A percentile compares a stretch with the other conserved stretches of the same genome.
These are phyloP conservation scores for Panagrolaimus sp. DNA, from an alignment of 1,140 invertebrate genomes.

Conservation along the genomic window DNA sequence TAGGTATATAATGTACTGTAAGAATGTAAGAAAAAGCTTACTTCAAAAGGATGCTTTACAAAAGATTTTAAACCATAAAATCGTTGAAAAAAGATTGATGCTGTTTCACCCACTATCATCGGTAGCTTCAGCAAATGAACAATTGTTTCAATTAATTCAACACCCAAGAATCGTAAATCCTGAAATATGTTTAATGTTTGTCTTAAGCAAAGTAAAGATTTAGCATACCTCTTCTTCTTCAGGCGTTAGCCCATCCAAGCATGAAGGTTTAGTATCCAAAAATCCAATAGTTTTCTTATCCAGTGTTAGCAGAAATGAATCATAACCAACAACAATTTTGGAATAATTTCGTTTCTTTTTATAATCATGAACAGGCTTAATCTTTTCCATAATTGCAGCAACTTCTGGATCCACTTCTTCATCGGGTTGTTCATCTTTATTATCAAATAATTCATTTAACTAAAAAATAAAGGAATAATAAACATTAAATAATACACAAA, in stretches of 20 bases:
- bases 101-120: constrained; percentile 6
- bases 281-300: neutral
- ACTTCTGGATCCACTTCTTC: constrained; percentile 8
- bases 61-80: constrained; percentile 12
- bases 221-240: constrained; percentile 5
- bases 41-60: constrained; percentile 3
- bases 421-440: constrained; percentile 1
- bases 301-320: neutral
- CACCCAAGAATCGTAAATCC: constrained; percentile 1
- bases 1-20: neutral
- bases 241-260: neutral
- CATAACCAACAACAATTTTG: neutral
- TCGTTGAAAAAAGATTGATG: constrained; percentile 4
- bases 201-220: too few species aligned
- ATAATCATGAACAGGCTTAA: neutral
- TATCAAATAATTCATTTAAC: neutral
- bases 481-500: neutral
- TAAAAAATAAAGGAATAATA: neutral
- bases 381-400: constrained; percentile 6
- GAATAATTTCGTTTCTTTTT: constrained; percentile 4
- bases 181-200: neutral
- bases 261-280: neutral
- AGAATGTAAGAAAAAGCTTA: neutral
- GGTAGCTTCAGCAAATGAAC: constrained; percentile 4
- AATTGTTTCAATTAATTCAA: constrained; percentile 6